Percentiles rank a stretch among this genome's conserved stretches.
These are phyloP conservation scores for Eristalis intricaria DNA, from an alignment of 2,888 invertebrate species.

Conservation along the genomic window DNA sequence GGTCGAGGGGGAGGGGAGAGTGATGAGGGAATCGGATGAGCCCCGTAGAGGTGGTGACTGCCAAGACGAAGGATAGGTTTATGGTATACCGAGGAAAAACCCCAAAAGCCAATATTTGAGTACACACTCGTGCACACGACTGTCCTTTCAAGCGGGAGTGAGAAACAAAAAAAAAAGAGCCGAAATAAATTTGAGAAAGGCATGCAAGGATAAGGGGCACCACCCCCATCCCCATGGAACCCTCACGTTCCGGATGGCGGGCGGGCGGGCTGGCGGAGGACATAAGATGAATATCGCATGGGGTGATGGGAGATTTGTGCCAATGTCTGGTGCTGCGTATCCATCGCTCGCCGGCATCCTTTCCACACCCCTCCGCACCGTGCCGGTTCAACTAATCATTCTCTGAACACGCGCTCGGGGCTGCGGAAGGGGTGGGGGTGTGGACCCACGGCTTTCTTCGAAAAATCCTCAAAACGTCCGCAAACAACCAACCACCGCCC, in stretches of 20 bases:
- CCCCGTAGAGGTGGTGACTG: slow-evolving; percentile 24
- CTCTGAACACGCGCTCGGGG: slow-evolving; percentile 10
- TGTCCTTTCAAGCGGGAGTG: slow-evolving; percentile 60
- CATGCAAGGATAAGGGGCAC: slow-evolving; percentile 61
- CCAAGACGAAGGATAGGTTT: slow-evolving; percentile 61
- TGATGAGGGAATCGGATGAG: background rate
- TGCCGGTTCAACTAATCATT: slow-evolving; percentile 58
- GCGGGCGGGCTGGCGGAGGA: background rate
- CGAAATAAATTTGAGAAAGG: slow-evolving; percentile 58
- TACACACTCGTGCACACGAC: slow-evolving; percentile 58
- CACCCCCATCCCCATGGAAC: slow-evolving; percentile 1
- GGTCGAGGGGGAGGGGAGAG: slow-evolving; percentile 31
- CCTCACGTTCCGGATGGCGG: slow-evolving; percentile 8
- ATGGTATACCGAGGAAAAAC: slow-evolving; percentile 67
- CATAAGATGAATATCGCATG: slow-evolving; percentile 62
- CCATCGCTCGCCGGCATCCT: slow-evolving; percentile 76
- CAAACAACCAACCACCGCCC: slow-evolving; percentile 43
- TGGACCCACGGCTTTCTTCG: slow-evolving; percentile 53
- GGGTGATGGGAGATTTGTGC: slow-evolving; percentile 21
- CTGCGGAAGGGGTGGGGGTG: background rate
- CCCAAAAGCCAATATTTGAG: slow-evolving; percentile 72
- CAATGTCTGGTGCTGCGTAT: slow-evolving; percentile 56
- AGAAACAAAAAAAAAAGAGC: slow-evolving; percentile 36
- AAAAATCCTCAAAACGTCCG: slow-evolving; percentile 68
- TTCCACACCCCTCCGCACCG: slow-evolving; percentile 74